phyloP scores from a whole-genome alignment of 1,140 invertebrate species.

The Euwallacea similis region DNA sequence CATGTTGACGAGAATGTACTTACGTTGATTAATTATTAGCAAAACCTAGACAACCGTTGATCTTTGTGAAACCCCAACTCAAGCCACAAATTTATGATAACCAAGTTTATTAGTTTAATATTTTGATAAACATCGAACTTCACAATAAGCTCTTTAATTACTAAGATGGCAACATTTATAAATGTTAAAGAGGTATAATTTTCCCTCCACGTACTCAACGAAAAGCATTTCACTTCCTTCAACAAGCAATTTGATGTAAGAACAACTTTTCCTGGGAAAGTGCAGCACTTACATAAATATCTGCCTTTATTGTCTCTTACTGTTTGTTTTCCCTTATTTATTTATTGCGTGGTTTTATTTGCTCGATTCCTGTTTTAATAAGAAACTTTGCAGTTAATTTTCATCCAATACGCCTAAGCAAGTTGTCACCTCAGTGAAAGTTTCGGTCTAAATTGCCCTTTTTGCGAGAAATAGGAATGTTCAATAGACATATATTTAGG shows the following conservation, averaged over 20 bases:
- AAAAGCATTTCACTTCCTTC: too few relatives aligned
- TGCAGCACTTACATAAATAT: constrained; percentile 9
- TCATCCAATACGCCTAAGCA: neutral
- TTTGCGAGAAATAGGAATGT: neutral
- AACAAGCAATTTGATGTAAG: neutral
- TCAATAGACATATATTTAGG: too few relatives aligned
- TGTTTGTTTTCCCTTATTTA: constrained; percentile 11
- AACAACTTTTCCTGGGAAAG: constrained; percentile 2
- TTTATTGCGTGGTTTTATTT: constrained; percentile 1
- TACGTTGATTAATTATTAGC: constrained; percentile 29
- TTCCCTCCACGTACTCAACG: too few relatives aligned
- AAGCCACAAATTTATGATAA: neutral
- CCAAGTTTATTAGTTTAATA: too few relatives aligned
- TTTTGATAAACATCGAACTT: too few relatives aligned
- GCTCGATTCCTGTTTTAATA: constrained; percentile 11
- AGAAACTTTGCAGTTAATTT: constrained; percentile 8
- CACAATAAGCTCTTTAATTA: too few relatives aligned
- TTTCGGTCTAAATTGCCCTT: constrained; percentile 1
- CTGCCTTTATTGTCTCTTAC: constrained; percentile 4
- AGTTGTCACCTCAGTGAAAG: constrained; percentile 1
- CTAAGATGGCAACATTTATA: too few relatives aligned
- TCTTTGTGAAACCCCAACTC: neutral
- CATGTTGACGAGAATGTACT: constrained; percentile 26
- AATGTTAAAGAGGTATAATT: too few relatives aligned
- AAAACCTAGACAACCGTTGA: constrained; percentile 19